These are phyloP conservation scores for Holacanthella duospinosa DNA, from an alignment of 2,888 invertebrate genomes.

Conservation along the genomic window DNA sequence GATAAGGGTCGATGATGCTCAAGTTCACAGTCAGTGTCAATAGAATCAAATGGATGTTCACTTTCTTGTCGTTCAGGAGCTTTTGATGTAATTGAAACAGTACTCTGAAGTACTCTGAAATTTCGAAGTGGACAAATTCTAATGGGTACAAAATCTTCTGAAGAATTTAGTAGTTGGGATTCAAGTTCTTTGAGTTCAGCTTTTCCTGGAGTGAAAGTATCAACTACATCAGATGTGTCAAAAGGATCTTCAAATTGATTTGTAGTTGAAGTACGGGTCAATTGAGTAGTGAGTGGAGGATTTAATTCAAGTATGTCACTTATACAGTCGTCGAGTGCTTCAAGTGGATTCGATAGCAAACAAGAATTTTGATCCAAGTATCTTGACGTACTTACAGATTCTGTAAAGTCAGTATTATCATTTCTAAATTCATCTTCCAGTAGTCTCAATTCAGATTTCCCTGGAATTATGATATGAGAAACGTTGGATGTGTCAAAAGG, in stretches of 20 bases:
- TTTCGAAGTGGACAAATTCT: conserved; percentile 2
- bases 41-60: conserved; percentile 11
- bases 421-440: conserved; percentile 63
- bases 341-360: background rate
- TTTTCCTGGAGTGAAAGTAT: conserved; percentile 39
- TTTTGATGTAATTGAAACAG: background rate
- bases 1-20: conserved; percentile 15
- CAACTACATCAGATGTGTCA: conserved; percentile 49
- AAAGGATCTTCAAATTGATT: conserved; percentile 50
- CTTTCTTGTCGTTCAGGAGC: background rate
- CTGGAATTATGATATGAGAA: conserved; percentile 51
- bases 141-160: conserved; percentile 54
- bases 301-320: background rate
- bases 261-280: conserved; percentile 37
- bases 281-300: background rate
- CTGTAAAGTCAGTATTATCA: too few species aligned
- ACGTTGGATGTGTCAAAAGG: conserved; percentile 79
- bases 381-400: background rate
- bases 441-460: conserved; percentile 58
- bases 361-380: background rate
- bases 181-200: conserved; percentile 51
- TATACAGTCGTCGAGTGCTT: conserved; percentile 1
- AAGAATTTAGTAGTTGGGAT: conserved; percentile 47
- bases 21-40: conserved; percentile 5
- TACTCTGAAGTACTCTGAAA: background rate